Percentiles rank a stretch among this genome's conserved stretches.
Evolutionary conservation across 2,888 invertebrate species (phyloP).

Genomic region (Mesorhabditis belari): DNA sequence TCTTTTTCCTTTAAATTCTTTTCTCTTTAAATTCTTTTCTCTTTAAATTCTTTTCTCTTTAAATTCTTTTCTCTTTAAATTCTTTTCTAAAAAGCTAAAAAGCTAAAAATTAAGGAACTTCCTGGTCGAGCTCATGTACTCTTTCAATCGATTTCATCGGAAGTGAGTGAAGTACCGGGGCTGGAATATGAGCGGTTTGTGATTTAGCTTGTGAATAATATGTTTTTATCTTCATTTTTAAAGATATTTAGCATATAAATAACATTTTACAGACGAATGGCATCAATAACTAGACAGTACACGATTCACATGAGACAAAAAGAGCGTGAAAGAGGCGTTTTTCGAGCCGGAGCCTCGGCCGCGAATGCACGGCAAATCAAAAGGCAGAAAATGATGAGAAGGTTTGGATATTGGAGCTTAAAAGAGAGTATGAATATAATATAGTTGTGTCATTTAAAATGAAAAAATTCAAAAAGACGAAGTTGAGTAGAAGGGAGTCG

Average conservation of each 20-base stretch:
- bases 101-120: neutral
- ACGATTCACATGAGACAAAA: constrained; percentile 20
- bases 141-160: neutral
- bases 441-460: too few relatives aligned
- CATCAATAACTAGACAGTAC: constrained; percentile 43
- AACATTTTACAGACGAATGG: constrained; percentile 26
- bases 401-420: constrained; percentile 26
- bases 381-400: constrained; percentile 46
- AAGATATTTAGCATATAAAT: too few relatives aligned
- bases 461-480: too few relatives aligned
- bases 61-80: too few relatives aligned
- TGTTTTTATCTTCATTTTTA: neutral
- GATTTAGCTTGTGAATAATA: neutral
- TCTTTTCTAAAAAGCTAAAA: too few relatives aligned
- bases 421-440: too few relatives aligned
- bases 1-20: too few relatives aligned
- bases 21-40: too few relatives aligned
- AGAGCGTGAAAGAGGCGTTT: constrained; percentile 14
- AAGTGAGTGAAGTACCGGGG: neutral
- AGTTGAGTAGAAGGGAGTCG: too few relatives aligned
- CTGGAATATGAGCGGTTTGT: neutral
- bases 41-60: too few relatives aligned
- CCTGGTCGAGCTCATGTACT: neutral
- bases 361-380: constrained; percentile 30
- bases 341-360: constrained; percentile 8